Percentiles rank a stretch among this genome's conserved stretches.
Conservation (phyloP, 2,113 vertebrate genomes). For the Podiceps cristatus region DNA sequence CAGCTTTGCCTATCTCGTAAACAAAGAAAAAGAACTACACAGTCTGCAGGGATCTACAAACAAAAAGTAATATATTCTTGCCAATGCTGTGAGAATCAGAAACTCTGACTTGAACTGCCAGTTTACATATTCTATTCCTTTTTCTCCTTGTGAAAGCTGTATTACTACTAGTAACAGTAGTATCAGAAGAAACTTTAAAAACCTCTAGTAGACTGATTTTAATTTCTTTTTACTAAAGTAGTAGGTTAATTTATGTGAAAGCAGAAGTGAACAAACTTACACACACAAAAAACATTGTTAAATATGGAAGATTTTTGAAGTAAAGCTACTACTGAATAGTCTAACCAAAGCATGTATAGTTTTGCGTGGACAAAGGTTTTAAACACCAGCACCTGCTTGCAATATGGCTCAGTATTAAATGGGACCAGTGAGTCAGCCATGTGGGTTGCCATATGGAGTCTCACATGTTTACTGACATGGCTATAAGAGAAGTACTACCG, state of each 20-base stretch:
- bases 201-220: fast-evolving
- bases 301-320: not conserved
- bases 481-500: not conserved
- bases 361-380: not conserved
- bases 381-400: not conserved
- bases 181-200: not conserved
- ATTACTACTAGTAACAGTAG: not conserved
- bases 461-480: not conserved
- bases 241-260: not conserved
- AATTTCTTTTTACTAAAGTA: not conserved
- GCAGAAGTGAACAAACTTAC: not conserved
- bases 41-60: not conserved
- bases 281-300: not conserved
- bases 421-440: not conserved
- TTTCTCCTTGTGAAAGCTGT: not conserved
- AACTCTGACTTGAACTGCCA: not conserved
- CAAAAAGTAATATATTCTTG: not conserved
- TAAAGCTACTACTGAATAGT: not conserved
- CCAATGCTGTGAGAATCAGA: not conserved
- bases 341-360: not conserved
- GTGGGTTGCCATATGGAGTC: not conserved
- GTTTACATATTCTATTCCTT: not conserved
- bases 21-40: not conserved
- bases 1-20: not conserved
- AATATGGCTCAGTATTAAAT: not conserved